These are phyloP conservation scores for Brachyhypopomus gauderio DNA, from an alignment of 2,113 vertebrate genomes.

Conservation along the genomic window DNA sequence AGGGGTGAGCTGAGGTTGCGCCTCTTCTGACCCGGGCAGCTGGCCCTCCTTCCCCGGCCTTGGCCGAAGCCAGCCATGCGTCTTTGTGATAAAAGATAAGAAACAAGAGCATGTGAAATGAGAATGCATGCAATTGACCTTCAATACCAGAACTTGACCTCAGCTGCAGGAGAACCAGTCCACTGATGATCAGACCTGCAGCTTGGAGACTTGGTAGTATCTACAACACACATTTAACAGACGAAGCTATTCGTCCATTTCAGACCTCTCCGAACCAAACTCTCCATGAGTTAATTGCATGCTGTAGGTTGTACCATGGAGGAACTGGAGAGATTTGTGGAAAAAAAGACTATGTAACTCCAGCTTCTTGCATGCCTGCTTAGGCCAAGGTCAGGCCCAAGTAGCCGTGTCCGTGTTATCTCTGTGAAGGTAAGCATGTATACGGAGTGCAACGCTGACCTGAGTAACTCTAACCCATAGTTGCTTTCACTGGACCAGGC, in stretches of 20 bases:
- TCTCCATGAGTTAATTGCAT: not conserved
- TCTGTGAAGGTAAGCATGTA: slow-evolving; percentile 26
- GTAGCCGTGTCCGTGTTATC: slow-evolving; percentile 36
- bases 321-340: slow-evolving; percentile 38
- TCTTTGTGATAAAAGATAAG: slow-evolving; percentile 47
- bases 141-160: not conserved
- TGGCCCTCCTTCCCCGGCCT: slow-evolving; percentile 13
- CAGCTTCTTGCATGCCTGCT: slow-evolving; percentile 39
- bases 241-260: not conserved
- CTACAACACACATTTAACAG: not conserved
- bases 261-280: not conserved
- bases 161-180: not conserved
- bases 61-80: slow-evolving; percentile 17
- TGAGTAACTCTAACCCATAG: slow-evolving; percentile 36
- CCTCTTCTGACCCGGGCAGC: slow-evolving; percentile 29
- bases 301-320: slow-evolving; percentile 1
- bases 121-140: not conserved
- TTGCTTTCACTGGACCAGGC: slow-evolving; percentile 13
- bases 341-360: slow-evolving; percentile 36
- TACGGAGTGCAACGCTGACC: slow-evolving; percentile 25
- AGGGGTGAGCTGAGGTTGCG: slow-evolving; percentile 49
- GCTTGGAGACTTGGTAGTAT: not conserved
- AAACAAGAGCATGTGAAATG: slow-evolving; percentile 26
- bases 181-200: not conserved
- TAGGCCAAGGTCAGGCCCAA: slow-evolving; percentile 29